Evolutionary conservation across 2,888 invertebrate species (phyloP).

Genomic region (Drosophila lacicola): DNA sequence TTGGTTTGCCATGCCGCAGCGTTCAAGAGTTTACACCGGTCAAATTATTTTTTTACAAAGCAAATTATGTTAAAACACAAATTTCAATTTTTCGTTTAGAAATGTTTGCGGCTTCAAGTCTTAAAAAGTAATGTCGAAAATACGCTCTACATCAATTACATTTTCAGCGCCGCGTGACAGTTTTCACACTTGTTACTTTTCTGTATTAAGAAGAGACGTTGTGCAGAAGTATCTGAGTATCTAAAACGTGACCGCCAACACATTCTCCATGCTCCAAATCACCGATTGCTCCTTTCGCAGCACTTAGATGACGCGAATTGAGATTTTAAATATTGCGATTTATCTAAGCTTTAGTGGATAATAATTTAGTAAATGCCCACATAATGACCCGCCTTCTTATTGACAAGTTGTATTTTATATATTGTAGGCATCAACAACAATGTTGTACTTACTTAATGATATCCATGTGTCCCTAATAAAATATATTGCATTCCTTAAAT

Average conservation of each 20-base stretch:
- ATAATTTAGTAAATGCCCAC: not conserved
- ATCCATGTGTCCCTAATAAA: no score
- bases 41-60: slow-evolving; percentile 13
- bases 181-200: slow-evolving; percentile 52
- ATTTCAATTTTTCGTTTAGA: slow-evolving; percentile 47
- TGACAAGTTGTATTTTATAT: slow-evolving; percentile 77
- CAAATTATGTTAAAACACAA: slow-evolving; percentile 40
- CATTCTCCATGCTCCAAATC: slow-evolving; percentile 93
- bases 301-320: slow-evolving; percentile 88
- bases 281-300: slow-evolving; percentile 90
- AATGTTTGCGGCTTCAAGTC: slow-evolving; percentile 39
- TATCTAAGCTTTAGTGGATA: slow-evolving; percentile 86
- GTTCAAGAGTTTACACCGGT: slow-evolving; percentile 2
- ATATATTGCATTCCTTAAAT: no score
- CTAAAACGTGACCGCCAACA: slow-evolving; percentile 92
- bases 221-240: slow-evolving; percentile 91
- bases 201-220: slow-evolving; percentile 87
- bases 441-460: no score
- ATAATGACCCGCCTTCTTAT: slow-evolving; percentile 53
- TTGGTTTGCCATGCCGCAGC: slow-evolving; percentile 70
- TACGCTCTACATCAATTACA: slow-evolving; percentile 54
- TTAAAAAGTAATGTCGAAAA: slow-evolving; percentile 48
- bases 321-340: slow-evolving; percentile 89
- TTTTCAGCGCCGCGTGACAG: slow-evolving; percentile 45
- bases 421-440: no score